Evolutionary conservation across 2,797 vertebrate genomes (phyloP).

Genomic region (Amniataba percoides): DNA sequence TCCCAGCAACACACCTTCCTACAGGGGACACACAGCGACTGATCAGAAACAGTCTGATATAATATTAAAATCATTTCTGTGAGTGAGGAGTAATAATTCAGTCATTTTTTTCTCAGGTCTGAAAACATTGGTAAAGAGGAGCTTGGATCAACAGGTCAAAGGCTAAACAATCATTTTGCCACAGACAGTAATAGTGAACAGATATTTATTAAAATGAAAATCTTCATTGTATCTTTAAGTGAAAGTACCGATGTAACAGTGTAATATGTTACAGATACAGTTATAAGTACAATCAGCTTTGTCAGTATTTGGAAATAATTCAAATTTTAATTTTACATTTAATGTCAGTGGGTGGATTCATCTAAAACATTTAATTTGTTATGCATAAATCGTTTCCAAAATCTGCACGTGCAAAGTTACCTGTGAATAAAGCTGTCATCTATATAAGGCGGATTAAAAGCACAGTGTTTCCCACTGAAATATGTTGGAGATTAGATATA

Average conservation of each 20-base stretch:
- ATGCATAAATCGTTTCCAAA: not conserved
- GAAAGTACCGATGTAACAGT: not conserved
- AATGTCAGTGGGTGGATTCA: not conserved
- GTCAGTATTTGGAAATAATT: not conserved
- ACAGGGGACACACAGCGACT: slow-evolving; percentile 8
- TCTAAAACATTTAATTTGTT: not conserved
- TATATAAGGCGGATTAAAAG: not conserved
- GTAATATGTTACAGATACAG: not conserved
- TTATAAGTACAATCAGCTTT: not conserved
- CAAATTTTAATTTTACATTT: not conserved
- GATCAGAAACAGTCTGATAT: not conserved
- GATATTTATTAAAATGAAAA: no score
- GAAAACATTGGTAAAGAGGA: not conserved
- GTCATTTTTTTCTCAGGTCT: not conserved
- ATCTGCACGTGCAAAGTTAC: not conserved
- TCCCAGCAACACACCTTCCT: slow-evolving; percentile 93
- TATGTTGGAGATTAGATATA: not conserved
- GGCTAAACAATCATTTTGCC: no score
- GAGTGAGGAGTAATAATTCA: not conserved
- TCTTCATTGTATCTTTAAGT: no score
- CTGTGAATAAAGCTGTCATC: not conserved
- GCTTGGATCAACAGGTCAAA: no score
- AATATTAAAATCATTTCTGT: not conserved
- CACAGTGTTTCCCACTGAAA: not conserved
- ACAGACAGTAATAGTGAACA: no score